Base-by-base conservation (phyloP, 2,888 invertebrate species). In the Drosophila infuscata region DNA sequence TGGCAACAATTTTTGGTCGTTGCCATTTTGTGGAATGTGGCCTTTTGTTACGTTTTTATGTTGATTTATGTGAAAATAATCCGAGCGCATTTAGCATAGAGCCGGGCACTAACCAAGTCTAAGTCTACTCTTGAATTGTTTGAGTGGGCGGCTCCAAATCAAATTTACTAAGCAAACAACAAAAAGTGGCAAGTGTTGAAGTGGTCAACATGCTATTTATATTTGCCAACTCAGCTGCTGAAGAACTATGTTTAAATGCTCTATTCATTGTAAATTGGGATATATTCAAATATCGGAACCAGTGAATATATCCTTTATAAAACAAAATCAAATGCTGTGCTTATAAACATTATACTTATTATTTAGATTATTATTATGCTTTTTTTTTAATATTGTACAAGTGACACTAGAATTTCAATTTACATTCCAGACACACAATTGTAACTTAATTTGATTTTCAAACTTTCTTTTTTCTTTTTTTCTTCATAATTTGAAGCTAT, bases 41-140 rank as follows among this genome's bases (percentile, higher is more conserved):
- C 70, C 75, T 68, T 89, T 85, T 89, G 77, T 85, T 69, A 76
- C 58, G 64, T 70, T 79, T 83, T 88, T 85, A 81, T 89, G 86
- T 79, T 87, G 89, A 89, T 87, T 87, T 87, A 89, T 87, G 86
- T 60, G 88, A 70, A 87, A 65, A 82, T 87, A 87, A 87, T 87
- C 90, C 86, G 41, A 65, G 53, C 79, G 74, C 78, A 73, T 82
- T 81, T 83, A 73, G 76, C 83, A 77, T 81, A 72, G 76, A 88
- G 77, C 78, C 43, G 61, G 64, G 61, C 38, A 36, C 36, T 61
- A 49, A 59, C 53, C 59, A 54, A 66, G 53, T 58, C 29, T 59
- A 65, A 62, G 72, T 53, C 48, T 33, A 35, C 35, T 33, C 43
- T 54, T 46, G 33, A 60, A 59, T 49, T 69, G 48, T 74, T 74